Evolutionary conservation across 2,797 vertebrate species (phyloP), one percentile per base, ranked within the genome.

Genomic region (Somateria mollissima): DNA sequence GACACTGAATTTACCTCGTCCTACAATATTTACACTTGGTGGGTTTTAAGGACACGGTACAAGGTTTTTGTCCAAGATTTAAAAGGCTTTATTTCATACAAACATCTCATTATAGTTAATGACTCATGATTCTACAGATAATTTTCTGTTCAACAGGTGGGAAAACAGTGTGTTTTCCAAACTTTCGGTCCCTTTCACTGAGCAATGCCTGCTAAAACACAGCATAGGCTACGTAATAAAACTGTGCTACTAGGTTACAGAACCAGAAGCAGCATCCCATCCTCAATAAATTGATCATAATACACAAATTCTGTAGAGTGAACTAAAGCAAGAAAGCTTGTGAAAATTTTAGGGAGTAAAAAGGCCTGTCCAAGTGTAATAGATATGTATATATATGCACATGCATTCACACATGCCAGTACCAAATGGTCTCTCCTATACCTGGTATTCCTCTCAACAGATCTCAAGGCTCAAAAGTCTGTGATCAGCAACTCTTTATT

Each of bases 1-100:
- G 21, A 14, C 27, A 30, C 24, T 2, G 10, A 62, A 84, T 72
- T 83, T 81, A 27, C 74, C 76, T 84, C 41, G 60, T 88, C 57
- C 24, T 16, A 51, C n/a, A 87, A 24, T 53, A 86, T 86, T 72
- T 78, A 87, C 69, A 58, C 82, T 73, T 84, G 54, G 61, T 95
- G 60, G 1, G 30, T 92, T 90, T 94, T 78, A 96, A 90, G 87
- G 87, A 92, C 2, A 22, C 12, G 75, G 73, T 28, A 45, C n/a
- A 82, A 89, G 78, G 36, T 92, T 91, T 91, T 94, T 96, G 64
- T 90, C 61, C 0, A 0, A 91, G 58, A 94, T 49, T 94, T 66
- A 94, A 65, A 92, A 91, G 56, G 43, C 2, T 41, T 92, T 84
- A 86, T 58, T 81, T 94, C 66, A 94, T 66, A 79, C 22, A 90